Percentiles rank a stretch among this genome's conserved stretches.
Conservation (phyloP, 2,888 invertebrate genomes). For the Caenorhabditis sp. region DNA sequence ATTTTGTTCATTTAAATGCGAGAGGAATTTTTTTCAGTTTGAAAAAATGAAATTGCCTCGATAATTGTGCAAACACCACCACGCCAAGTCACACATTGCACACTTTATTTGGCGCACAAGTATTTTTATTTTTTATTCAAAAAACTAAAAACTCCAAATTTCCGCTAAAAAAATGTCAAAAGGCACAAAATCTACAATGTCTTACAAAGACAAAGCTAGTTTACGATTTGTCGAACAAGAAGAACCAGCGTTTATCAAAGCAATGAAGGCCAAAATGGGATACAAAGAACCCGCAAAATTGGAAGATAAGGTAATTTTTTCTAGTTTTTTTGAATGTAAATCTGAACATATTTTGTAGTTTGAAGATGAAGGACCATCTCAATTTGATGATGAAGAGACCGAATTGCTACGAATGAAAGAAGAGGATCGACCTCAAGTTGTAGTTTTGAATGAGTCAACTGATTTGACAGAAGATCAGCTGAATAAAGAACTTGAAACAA, state of each 20-base stretch:
- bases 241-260: conserved; percentile 64
- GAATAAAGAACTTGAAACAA: conserved; percentile 54
- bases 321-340: conserved; percentile 6
- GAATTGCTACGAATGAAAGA: conserved; percentile 53
- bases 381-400: conserved; percentile 50
- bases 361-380: conserved; percentile 30
- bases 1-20: too few species aligned
- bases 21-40: too few species aligned
- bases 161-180: conserved; percentile 18
- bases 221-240: conserved; percentile 58
- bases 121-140: background rate
- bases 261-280: conserved; percentile 64
- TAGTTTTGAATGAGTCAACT: conserved; percentile 58
- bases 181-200: conserved; percentile 27
- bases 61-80: background rate
- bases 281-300: conserved; percentile 61
- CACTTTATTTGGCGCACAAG: background rate
- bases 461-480: conserved; percentile 59
- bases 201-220: conserved; percentile 37
- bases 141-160: background rate
- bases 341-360: conserved; percentile 35
- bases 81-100: background rate
- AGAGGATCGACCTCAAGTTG: conserved; percentile 64
- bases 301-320: conserved; percentile 61
- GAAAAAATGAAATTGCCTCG: background rate